These are phyloP conservation scores for Callionymus lyra DNA, from an alignment of 2,113 vertebrate genomes.

Conservation along the genomic window DNA sequence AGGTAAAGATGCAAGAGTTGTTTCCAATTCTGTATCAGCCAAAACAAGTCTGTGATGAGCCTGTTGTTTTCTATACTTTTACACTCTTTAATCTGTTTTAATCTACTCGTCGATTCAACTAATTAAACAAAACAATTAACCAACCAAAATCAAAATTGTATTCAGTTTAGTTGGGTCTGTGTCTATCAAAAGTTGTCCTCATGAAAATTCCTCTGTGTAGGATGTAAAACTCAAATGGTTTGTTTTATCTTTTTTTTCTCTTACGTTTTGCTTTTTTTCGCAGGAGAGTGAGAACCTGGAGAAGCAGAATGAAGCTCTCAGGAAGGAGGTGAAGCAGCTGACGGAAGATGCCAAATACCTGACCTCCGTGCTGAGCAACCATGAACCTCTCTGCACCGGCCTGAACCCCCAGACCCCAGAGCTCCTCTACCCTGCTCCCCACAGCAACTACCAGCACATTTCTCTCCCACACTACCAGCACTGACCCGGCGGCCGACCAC, in stretches of 20 bases:
- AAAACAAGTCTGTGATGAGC: too few species aligned
- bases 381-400: slow-evolving; percentile 80
- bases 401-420: slow-evolving; percentile 68
- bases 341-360: slow-evolving; percentile 90
- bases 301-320: slow-evolving; percentile 85
- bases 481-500: neutral
- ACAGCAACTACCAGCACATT: slow-evolving; percentile 77
- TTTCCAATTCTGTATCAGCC: too few species aligned
- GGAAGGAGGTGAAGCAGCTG: slow-evolving; percentile 88
- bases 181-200: too few species aligned
- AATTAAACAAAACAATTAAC: too few species aligned
- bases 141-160: too few species aligned
- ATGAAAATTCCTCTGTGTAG: too few species aligned
- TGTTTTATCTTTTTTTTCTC: too few species aligned
- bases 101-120: too few species aligned
- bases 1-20: slow-evolving; percentile 5
- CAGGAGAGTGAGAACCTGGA: slow-evolving; percentile 94
- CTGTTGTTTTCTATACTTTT: too few species aligned
- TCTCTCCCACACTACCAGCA: slow-evolving; percentile 76
- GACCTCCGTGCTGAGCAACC: slow-evolving; percentile 79
- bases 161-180: too few species aligned
- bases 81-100: too few species aligned
- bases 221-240: too few species aligned
- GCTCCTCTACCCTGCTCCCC: slow-evolving; percentile 69
- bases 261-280: slow-evolving; percentile 6